Base-by-base conservation (phyloP, 2,113 vertebrate species). In the Chrysemys picta region DNA sequence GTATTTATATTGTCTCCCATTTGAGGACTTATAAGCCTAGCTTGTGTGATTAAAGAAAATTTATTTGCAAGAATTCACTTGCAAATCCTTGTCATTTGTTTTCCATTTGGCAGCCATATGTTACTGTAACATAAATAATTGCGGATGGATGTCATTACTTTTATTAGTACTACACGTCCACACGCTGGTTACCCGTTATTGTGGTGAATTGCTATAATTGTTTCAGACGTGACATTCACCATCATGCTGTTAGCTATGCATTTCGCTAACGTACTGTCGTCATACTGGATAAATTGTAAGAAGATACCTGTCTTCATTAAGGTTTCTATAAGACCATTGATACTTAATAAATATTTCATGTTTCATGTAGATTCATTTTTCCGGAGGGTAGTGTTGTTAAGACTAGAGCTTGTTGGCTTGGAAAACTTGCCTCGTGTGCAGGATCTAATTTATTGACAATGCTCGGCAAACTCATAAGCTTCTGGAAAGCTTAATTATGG, bases 31-130 rank as follows among this genome's bases (percentile, higher is more conserved):
- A 91, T 92, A 87, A 89, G 76, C 80, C 81, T 52, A 94, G 91
- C 91, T 94, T 78, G 24, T 78, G 22, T 47, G 42, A 47, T 45
- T 76, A 62, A 87, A 84, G 91, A 94, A 93, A 96, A 97, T 97
- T 96, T 97, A 96, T 96, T 89, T 94, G 96, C 97, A 97, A 85
- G 95, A 96, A 97, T 93, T 85, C 91, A 21, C 97, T 97, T 91
- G 91, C 96, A 96, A 93, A 95, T 93, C 95, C 93, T 93, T 84
- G 93, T 97, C 97, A 97, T 98, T 98, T 97, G 98, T 97, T 98
- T 98, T 98, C 96, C 97, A 92, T 98, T 96, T 96, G 47, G 90
- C 96, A 96, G 97, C 95, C 97, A 96, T 96, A 94, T 97, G 97
- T 96, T 97, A 95, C 93, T 90, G 88, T 96, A 97, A 97, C 94